Base-by-base conservation (phyloP, 1,140 invertebrate species). In the Macrobrachium nipponense region DNA sequence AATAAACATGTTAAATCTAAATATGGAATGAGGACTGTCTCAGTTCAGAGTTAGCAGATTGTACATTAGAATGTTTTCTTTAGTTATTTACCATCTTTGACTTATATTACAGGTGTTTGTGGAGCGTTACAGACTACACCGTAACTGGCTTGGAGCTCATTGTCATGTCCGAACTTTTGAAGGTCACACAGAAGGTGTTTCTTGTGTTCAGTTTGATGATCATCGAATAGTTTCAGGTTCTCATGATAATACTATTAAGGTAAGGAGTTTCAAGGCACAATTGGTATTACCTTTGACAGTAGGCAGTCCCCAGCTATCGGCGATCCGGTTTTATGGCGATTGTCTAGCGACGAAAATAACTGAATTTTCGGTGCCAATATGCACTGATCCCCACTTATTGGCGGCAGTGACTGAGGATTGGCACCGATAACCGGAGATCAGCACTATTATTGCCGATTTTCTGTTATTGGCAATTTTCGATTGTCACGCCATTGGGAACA, bases 141-240 rank as follows among this genome's bases (percentile, higher is more conserved):
- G 91, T 14, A 91, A 91, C 84, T 91, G 91, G 91, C 70, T 91
- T 66, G 87, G 82, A 17, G 90, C 90, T 18, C 87, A 89, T 79
- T 90, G 90, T 80, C 91, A 92, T 82, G 92, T 93, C 7, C 87
- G 92, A 62, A 92, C 92, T 43, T 93, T 93, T 91, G 91, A 91
- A 90, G 92, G 93, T 43, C 93, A 93, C 89, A 90, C 91, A 64
- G 92, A 91, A 61, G 92, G 92, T 43, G 92, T 93, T 12, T 90
- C 93, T 36, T 93, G 93, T 90, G 90, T 93, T 10, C 92, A 93
- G 88, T 93, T 92, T 89, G 92, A 92, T 90, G 90, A 91, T 58
- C 90, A 90, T 17, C 92, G 92, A 89, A 92, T 93, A 73, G 91
- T 93, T n/a, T 93, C 92, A 27, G 93, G 93, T 36, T 93, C 93